A percentile compares a stretch with the other conserved stretches of the same genome.
Conservation (phyloP, 1,140 invertebrate species). For the Drosophila sulfurigaster region DNA sequence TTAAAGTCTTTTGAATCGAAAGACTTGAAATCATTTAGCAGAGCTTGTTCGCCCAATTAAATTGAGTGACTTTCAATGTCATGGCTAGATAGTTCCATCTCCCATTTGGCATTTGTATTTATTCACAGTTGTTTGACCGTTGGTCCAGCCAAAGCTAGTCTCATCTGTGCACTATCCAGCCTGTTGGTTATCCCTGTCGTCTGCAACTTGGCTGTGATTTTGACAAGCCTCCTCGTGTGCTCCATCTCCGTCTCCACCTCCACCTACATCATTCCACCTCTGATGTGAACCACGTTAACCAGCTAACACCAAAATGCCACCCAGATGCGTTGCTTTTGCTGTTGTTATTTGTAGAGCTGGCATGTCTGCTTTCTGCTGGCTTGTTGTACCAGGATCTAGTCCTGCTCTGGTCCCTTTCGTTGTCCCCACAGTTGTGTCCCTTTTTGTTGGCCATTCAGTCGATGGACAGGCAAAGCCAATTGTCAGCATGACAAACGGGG, state of each 20-base stretch:
- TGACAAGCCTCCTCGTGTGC: constrained; percentile 55
- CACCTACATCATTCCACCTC: constrained; percentile 2
- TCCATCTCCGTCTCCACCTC: not conserved
- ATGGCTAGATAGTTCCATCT: constrained; percentile 25
- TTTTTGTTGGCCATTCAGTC: constrained; percentile 44
- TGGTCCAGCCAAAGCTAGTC: constrained; percentile 23
- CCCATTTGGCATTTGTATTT: constrained; percentile 20
- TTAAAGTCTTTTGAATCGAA: constrained; percentile 4
- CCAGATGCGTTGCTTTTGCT: constrained; percentile 34
- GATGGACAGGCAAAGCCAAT: constrained; percentile 67
- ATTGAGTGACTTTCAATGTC: constrained; percentile 55
- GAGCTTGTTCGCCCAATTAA: constrained; percentile 53
- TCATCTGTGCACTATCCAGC: constrained; percentile 37
- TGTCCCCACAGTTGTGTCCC: constrained; percentile 15
- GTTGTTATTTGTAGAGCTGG: constrained; percentile 58
- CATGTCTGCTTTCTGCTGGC: constrained; percentile 30
- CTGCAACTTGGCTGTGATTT: constrained; percentile 74
- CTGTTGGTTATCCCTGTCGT: constrained; percentile 66
- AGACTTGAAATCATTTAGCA: not conserved
- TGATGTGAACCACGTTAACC: constrained; percentile 10
- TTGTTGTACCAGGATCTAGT: constrained; percentile 4
- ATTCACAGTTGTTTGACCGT: constrained; percentile 32
- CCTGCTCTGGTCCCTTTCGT: not conserved
- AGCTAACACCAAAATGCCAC: constrained; percentile 1
- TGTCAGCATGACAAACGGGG: constrained; percentile 76